Base-by-base conservation (phyloP, 2,113 vertebrate genomes). In the Gasterosteus aculeatus region DNA sequence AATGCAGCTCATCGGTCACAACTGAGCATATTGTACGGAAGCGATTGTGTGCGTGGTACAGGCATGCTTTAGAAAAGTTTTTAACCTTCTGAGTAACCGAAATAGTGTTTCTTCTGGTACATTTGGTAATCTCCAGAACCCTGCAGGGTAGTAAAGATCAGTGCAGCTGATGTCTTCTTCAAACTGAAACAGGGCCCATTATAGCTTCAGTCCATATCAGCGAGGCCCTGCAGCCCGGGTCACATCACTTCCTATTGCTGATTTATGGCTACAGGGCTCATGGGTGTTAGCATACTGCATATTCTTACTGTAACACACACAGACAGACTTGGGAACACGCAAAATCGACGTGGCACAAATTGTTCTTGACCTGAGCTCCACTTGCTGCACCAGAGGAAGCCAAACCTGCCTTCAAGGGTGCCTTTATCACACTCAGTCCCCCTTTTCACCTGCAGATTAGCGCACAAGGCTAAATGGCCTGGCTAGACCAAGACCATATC, bases 101-200 rank as follows among this genome's bases (percentile, higher is more conserved):
- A 82, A 87, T 84, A 66, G 83, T 82, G 78, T 75, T 87, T 87
- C 75, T 73, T 77, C 84, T 78, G 83, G 95, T 93, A 95, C 61
- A 74, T 93, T 26, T 93, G 92, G 93, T 96, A 95, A 96, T 96
- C 95, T 94, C 94, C 85, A 91, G 88, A 93, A 94, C 75, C 83
- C 81, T 79, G 74, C 75, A 93, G 93, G 93, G 90, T 89, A 92
- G 94, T 93, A 90, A 92, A 96, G 95, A 96, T 96, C 93, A 94
- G 89, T 92, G 72, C 85, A 54, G 89, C 94, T 93, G 94, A 95
- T 95, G 94, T 94, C 94, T 94, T 91, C 94, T 91, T 94, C 89
- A 91, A 93, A 93, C 92, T 94, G 93, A 95, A 96, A 95, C 94
- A 90, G 92, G 72, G 88, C 93, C 94, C 92, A 80, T 87, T 86